Evolutionary conservation across 2,888 invertebrate species (phyloP), one percentile per base, ranked within the genome.

Genomic region (Diabrotica balteata): DNA sequence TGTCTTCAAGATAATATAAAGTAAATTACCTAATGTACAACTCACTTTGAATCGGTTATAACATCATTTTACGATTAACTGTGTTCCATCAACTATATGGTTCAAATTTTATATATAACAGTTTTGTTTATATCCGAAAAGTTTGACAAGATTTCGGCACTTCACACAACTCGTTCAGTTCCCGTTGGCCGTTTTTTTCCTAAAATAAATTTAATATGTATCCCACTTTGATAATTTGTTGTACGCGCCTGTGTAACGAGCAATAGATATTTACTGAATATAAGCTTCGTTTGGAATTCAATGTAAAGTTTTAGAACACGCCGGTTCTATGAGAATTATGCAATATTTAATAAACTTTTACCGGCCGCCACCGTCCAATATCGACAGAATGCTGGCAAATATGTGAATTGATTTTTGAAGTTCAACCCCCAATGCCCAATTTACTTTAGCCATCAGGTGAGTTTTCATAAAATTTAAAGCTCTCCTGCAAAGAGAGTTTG

Each of bases 271-370:
- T 72, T 72, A 71, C 59, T 68, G 72, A 69, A 68, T 71, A 73
- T 74, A 71, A 75, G 76, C 73, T 70, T 66, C 58, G 67, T 68
- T 68, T 70, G 74, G 76, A 77, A 78, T 77, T 73, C 72, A 71
- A 72, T 73, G 72, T 72, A 72, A 74, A 74, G 73, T 77, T 73
- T 75, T 73, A 68, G 68, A 72, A 72, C 70, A 75, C 72, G 66
- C 72, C 71, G 69, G 71, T 72, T 73, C 74, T 66, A 76, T 70
- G 75, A 72, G 72, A 76, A 76, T 77, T 75, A 77, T 76, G 73
- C 74, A 76, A 76, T 77, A 76, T 76, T 78, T 77, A 75, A 76
- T 74, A 77, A 78, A 77, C 74, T 78, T 69, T 71, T 73, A 71
- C 63, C 66, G 73, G 59, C 67, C 70, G 68, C 75, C 72, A 74